Conservation (phyloP, 2,888 invertebrate genomes). For the Tanypteryx hageni region DNA sequence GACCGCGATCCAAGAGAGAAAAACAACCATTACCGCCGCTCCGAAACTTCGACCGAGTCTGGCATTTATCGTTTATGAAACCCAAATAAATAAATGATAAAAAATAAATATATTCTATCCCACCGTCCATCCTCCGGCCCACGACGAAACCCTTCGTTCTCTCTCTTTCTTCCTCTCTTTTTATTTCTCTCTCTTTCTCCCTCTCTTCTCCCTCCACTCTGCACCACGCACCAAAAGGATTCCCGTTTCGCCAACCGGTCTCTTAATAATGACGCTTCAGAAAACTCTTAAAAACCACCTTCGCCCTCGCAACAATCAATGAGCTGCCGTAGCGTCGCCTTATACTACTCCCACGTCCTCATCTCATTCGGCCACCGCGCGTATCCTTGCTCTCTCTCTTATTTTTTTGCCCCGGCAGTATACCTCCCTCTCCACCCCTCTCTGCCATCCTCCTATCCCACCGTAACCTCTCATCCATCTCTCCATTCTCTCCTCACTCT, state of each 20-base stretch:
- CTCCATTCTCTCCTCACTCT: too few relatives aligned
- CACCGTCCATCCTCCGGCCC: too few relatives aligned
- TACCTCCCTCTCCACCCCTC: too few relatives aligned
- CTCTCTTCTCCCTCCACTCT: not conserved
- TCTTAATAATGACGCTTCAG: constrained; percentile 32
- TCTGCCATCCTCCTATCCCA: too few relatives aligned
- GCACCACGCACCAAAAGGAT: not conserved
- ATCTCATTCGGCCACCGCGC: too few relatives aligned
- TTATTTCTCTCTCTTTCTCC: not conserved
- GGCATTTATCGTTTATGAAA: constrained; percentile 28
- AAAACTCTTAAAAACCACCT: constrained; percentile 35
- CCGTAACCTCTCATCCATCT: too few relatives aligned
- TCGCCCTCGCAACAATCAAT: constrained; percentile 24
- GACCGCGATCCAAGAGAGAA: not conserved
- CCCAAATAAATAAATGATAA: constrained; percentile 32
- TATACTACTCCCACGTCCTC: not conserved
- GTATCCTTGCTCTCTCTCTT: too few relatives aligned
- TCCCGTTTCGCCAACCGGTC: not conserved
- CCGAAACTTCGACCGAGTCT: not conserved
- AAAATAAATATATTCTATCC: not conserved
- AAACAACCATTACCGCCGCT: not conserved
- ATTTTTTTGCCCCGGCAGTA: too few relatives aligned
- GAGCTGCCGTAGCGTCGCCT: constrained; percentile 21
- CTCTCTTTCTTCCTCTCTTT: too few relatives aligned
- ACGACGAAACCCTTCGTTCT: too few relatives aligned